These are phyloP conservation scores for Machimus atricapillus DNA, from an alignment of 2,888 invertebrate genomes.

Conservation along the genomic window DNA sequence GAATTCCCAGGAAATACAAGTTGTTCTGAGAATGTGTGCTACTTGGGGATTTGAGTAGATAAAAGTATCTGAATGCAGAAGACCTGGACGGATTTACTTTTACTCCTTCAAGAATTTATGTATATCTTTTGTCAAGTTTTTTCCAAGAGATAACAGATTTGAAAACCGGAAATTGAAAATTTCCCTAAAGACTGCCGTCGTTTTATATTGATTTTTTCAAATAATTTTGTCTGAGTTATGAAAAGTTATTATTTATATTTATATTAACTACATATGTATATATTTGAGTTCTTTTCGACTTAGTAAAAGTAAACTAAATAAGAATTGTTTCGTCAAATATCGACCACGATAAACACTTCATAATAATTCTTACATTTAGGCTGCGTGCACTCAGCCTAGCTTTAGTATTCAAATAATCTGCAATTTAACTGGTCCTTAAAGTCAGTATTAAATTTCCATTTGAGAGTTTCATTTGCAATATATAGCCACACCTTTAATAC, in stretches of 20 bases:
- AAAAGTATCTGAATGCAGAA: neutral
- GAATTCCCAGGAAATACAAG: neutral
- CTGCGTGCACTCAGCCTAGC: too few species aligned
- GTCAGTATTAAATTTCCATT: too few species aligned
- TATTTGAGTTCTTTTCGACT: too few species aligned
- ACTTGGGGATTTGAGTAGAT: neutral
- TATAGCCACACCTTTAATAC: too few species aligned
- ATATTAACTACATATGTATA: too few species aligned
- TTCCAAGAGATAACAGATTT: neutral
- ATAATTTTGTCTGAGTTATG: neutral
- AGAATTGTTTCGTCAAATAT: too few species aligned
- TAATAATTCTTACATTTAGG: too few species aligned
- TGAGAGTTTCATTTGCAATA: too few species aligned
- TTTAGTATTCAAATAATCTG: too few species aligned
- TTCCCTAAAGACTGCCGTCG: neutral
- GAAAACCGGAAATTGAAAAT: neutral
- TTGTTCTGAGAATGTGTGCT: neutral
- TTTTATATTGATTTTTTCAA: neutral
- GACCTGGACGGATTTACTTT: neutral
- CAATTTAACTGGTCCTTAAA: too few species aligned
- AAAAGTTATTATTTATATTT: neutral
- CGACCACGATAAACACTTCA: too few species aligned
- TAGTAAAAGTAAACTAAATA: too few species aligned
- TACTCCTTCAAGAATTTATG: neutral
- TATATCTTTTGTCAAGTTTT: neutral